These are phyloP conservation scores for Osmoderma eremita DNA, from an alignment of 2,888 invertebrate genomes.

Conservation along the genomic window DNA sequence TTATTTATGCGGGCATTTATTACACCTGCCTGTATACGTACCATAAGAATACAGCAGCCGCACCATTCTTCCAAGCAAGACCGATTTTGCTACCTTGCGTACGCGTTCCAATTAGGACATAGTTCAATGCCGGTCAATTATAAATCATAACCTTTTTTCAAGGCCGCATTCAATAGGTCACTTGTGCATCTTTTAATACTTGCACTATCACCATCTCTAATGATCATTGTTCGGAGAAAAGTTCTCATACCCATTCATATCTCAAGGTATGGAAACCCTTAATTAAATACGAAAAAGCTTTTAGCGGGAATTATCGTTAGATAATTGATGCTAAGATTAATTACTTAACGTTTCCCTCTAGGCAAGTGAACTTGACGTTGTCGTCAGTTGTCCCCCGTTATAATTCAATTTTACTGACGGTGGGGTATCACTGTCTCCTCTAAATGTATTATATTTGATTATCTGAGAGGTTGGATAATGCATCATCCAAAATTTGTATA, in stretches of 20 bases:
- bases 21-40: too few relatives aligned
- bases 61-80: too few relatives aligned
- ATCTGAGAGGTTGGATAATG: too few relatives aligned
- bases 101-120: too few relatives aligned
- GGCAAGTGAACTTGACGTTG: conserved; percentile 33
- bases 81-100: too few relatives aligned
- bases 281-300: conserved; percentile 45
- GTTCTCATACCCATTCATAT: background rate
- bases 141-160: background rate
- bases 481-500: too few relatives aligned
- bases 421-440: background rate
- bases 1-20: too few relatives aligned
- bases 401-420: conserved; percentile 26
- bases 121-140: too few relatives aligned
- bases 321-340: conserved; percentile 45
- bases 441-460: too few relatives aligned
- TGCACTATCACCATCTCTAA: conserved; percentile 14
- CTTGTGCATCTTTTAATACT: conserved; percentile 2
- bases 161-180: background rate
- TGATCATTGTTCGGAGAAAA: background rate
- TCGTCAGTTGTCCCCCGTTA: conserved; percentile 28
- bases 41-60: too few relatives aligned
- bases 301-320: conserved; percentile 40
- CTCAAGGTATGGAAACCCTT: conserved; percentile 8
- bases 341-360: conserved; percentile 36